Conservation (phyloP, 2,797 vertebrate genomes). For the Paguma larvata region DNA sequence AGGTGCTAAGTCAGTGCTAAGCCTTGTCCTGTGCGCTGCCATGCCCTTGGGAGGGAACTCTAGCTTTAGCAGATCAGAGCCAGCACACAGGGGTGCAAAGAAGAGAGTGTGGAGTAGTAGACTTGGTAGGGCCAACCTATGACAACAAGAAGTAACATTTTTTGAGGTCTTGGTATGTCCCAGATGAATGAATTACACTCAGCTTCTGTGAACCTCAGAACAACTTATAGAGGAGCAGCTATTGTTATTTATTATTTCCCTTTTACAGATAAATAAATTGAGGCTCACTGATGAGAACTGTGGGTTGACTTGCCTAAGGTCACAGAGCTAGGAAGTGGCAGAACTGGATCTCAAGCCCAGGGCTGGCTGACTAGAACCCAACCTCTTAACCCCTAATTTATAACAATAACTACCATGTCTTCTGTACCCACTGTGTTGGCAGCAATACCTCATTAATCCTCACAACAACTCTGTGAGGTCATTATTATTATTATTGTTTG, state of each 20-base stretch:
- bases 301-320: conserved; percentile 49
- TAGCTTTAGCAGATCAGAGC: neutral
- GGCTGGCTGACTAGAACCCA: neutral
- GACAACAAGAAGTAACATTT: conserved; percentile 18
- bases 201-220: conserved; percentile 42
- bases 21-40: neutral
- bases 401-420: neutral
- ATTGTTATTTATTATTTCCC: conserved; percentile 43
- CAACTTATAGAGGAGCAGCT: neutral
- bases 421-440: conserved; percentile 13
- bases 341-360: conserved; percentile 42
- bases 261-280: conserved; percentile 61
- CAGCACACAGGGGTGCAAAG: neutral
- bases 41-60: neutral
- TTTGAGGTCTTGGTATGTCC: neutral
- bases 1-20: neutral
- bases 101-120: neutral
- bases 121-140: neutral
- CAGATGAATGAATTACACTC: neutral
- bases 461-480: neutral
- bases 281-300: conserved; percentile 42
- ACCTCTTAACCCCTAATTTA: conserved; percentile 9
- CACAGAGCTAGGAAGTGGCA: conserved; percentile 21
- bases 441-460: neutral
- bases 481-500: conserved; percentile 32